Evolutionary conservation across 2,797 vertebrate genomes (phyloP).

Genomic region (Phylloscopus collybita): DNA sequence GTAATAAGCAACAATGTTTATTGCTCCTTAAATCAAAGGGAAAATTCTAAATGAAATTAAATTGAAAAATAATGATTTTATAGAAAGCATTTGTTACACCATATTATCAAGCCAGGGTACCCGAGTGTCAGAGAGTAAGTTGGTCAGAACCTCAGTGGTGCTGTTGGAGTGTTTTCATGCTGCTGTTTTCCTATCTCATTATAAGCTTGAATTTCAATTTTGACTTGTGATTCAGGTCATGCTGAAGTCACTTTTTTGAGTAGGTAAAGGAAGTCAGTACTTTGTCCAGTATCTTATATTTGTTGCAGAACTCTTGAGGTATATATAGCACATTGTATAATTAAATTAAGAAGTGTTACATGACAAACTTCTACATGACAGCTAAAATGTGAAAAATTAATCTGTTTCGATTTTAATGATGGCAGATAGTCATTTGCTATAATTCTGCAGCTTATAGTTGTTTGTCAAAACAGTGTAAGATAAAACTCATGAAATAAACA

Average conservation of each 20-base stretch:
- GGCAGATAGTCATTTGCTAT: not conserved
- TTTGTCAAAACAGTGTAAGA: constrained; percentile 1
- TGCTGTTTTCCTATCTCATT: not conserved
- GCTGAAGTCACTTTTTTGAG: not conserved
- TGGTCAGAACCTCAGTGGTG: not conserved
- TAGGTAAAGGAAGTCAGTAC: not conserved
- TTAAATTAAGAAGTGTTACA: not conserved
- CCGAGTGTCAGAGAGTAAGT: not conserved
- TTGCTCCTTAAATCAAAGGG: not conserved
- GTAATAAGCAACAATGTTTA: not conserved
- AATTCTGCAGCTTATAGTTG: not conserved
- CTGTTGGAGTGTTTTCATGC: not conserved
- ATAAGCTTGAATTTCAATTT: not conserved
- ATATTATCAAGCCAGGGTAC: not conserved
- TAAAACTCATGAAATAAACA: not conserved
- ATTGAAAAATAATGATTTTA: not conserved
- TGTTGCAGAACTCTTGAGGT: not conserved
- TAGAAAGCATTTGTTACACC: not conserved
- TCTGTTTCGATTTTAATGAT: not conserved
- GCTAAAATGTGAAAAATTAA: not conserved
- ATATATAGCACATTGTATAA: not conserved
- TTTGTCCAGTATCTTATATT: not conserved
- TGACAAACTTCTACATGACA: not conserved
- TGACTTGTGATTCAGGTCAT: not conserved
- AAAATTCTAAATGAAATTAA: not conserved